Percentiles rank a stretch among this genome's conserved stretches.
Evolutionary conservation across 2,113 vertebrate genomes (phyloP).

Genomic region (Bettongia penicillata): DNA sequence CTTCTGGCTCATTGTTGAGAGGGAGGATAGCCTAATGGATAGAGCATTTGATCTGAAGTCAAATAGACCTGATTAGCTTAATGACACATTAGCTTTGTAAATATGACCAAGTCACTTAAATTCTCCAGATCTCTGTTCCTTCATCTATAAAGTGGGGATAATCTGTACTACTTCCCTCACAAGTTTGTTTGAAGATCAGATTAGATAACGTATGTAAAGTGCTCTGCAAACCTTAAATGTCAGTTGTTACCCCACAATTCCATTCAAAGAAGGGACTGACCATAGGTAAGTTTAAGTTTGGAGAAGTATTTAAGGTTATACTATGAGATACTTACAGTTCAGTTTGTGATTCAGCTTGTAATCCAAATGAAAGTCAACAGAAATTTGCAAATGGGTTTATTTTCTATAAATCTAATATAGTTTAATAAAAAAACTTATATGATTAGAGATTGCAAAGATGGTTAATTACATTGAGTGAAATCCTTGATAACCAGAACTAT

Average conservation of each 20-base stretch:
- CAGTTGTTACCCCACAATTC: neutral
- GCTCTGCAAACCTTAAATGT: neutral
- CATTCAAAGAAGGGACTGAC: neutral
- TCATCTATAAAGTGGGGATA: neutral
- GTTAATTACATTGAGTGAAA: neutral
- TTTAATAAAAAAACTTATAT: conserved; percentile 9
- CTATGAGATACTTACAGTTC: neutral
- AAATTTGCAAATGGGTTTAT: neutral
- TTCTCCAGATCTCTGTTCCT: neutral
- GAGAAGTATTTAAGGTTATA: neutral
- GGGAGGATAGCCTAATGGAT: neutral
- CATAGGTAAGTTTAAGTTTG: neutral
- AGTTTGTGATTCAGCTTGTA: neutral
- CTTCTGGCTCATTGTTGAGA: neutral
- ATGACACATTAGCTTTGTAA: neutral
- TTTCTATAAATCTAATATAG: conserved; percentile 17
- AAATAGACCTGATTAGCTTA: neutral
- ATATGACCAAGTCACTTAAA: neutral
- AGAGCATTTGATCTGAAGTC: neutral
- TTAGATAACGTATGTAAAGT: neutral
- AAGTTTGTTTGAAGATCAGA: neutral
- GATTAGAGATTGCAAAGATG: neutral
- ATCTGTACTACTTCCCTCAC: neutral
- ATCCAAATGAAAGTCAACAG: neutral
- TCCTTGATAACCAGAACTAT: neutral